phyloP scores from a whole-genome alignment of 23 tunicate genomes.

The Trididemnum miniatum region DNA sequence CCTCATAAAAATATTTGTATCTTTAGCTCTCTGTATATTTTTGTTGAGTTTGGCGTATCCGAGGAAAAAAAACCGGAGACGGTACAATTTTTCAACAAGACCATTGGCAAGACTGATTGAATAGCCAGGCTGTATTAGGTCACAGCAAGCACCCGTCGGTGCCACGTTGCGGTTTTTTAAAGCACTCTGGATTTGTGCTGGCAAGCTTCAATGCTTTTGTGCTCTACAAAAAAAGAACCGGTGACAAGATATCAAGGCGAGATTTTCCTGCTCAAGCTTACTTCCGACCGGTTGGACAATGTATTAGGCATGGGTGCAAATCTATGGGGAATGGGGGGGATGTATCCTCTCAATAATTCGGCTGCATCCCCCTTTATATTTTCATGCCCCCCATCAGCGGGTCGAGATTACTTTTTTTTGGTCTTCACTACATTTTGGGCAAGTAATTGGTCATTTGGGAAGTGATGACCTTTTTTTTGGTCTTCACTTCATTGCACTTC shows the following conservation, averaged over 20 bases:
- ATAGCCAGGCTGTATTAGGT: constrained; percentile 20
- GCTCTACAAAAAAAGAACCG: constrained; percentile 1
- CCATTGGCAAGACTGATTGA: constrained; percentile 24
- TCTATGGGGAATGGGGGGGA: no score
- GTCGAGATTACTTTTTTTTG: no score
- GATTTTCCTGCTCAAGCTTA: no score
- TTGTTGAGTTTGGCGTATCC: constrained; percentile 9
- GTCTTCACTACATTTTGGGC: no score
- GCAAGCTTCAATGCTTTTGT: constrained; percentile 14
- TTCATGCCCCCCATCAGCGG: no score
- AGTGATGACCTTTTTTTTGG: no score
- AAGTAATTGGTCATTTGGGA: no score
- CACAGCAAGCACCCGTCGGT: constrained; percentile 21
- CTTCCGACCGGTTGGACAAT: no score
- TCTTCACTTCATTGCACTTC: no score
- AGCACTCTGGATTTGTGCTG: constrained; percentile 10
- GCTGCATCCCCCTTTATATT: no score
- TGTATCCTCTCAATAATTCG: no score
- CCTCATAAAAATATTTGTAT: constrained; percentile 21
- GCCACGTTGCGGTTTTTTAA: constrained; percentile 3
- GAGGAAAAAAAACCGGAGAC: constrained; percentile 31
- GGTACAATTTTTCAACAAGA: constrained; percentile 20
- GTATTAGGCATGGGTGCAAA: no score
- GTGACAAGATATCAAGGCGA: constrained; percentile 16
- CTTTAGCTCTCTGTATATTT: constrained; percentile 22